These are phyloP conservation scores for Hydrotaea diabolus DNA, from an alignment of 2,888 invertebrate genomes.

Conservation along the genomic window DNA sequence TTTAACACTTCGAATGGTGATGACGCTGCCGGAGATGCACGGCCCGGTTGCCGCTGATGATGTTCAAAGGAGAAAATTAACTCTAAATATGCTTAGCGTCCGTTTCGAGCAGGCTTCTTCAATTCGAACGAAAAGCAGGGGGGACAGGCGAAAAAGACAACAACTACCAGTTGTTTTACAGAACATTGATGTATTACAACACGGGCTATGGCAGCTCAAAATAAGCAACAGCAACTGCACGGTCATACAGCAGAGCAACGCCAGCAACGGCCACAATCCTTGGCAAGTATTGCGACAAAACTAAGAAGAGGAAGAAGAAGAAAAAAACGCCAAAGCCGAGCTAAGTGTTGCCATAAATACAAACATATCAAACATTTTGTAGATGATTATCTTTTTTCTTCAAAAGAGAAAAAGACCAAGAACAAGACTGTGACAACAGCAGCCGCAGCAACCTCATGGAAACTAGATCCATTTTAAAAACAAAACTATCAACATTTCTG, in stretches of 20 bases:
- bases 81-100: conserved; percentile 34
- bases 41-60: neutral
- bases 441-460: neutral
- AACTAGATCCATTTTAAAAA: conserved; percentile 41
- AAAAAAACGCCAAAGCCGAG: neutral
- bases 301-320: too few relatives aligned
- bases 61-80: conserved; percentile 40
- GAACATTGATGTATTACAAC: conserved; percentile 58
- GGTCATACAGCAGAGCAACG: neutral
- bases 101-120: neutral
- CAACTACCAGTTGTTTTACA: conserved; percentile 16
- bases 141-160: neutral
- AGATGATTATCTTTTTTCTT: conserved; percentile 58
- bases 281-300: too few relatives aligned
- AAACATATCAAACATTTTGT: conserved; percentile 62
- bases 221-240: neutral
- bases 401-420: neutral
- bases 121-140: neutral
- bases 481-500: conserved; percentile 36
- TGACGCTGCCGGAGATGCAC: neutral
- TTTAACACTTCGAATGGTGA: conserved; percentile 28
- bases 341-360: conserved; percentile 62
- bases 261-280: neutral
- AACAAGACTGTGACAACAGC: neutral
- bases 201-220: neutral